phyloP scores from a whole-genome alignment of 2,888 invertebrate genomes.

The Cryptocheilus praepositus region DNA sequence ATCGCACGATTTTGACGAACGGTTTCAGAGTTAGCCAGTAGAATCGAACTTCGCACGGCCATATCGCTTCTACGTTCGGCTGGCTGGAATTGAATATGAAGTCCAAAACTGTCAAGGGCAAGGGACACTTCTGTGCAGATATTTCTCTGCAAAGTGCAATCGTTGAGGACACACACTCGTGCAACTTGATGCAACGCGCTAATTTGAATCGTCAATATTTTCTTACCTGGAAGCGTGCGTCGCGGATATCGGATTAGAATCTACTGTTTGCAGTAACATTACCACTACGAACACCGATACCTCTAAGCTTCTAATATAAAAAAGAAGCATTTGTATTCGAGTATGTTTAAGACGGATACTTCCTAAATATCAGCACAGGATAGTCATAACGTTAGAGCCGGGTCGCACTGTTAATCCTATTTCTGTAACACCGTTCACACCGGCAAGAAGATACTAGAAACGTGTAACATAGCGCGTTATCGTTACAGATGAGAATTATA shows the following conservation, averaged over 20 bases:
- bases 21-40: slow-evolving; percentile 65
- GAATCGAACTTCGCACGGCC: slow-evolving; percentile 69
- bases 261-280: slow-evolving; percentile 26
- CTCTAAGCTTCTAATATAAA: slow-evolving; percentile 4
- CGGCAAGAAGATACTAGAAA: no score
- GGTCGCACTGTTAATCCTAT: no score
- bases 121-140: slow-evolving; percentile 41
- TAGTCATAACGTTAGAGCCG: no score
- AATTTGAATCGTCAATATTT: neutral
- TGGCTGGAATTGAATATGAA: slow-evolving; percentile 58
- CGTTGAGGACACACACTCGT: neutral
- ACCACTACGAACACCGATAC: slow-evolving; percentile 28
- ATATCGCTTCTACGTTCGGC: slow-evolving; percentile 56
- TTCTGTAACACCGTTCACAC: no score
- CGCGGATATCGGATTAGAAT: slow-evolving; percentile 17
- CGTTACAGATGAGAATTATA: neutral
- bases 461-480: neutral
- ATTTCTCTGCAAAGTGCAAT: slow-evolving; percentile 5
- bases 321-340: neutral
- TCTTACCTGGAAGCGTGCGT: slow-evolving; percentile 37
- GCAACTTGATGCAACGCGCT: neutral
- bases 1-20: slow-evolving; percentile 63
- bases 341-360: neutral
- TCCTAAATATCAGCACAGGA: neutral
- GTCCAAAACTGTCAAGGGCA: slow-evolving; percentile 59